These are phyloP conservation scores for Tupaia tana DNA, from an alignment of 2,113 vertebrate species.

Conservation along the genomic window DNA sequence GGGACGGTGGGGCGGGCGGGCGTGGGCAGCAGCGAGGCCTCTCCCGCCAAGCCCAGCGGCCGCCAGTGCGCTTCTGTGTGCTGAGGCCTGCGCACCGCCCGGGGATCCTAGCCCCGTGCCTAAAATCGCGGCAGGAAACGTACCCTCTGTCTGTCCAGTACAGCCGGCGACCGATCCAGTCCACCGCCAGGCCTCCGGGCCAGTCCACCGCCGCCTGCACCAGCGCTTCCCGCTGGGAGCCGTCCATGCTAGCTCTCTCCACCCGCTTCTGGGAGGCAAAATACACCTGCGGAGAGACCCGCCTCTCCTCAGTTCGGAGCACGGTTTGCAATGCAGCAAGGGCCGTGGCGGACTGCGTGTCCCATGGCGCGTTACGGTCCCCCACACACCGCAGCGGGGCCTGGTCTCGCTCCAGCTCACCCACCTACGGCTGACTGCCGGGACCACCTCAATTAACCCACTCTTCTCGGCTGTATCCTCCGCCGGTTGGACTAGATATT, in stretches of 20 bases:
- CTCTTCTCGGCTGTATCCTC: neutral
- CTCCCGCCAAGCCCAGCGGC: too few relatives aligned
- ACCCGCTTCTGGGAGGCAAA: slow-evolving; percentile 92
- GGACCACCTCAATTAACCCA: neutral
- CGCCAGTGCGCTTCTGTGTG: too few relatives aligned
- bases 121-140: slow-evolving; percentile 9
- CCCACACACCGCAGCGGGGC: too few relatives aligned
- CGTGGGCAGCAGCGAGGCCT: too few relatives aligned
- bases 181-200: slow-evolving; percentile 92
- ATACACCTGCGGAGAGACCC: slow-evolving; percentile 89
- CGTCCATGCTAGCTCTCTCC: slow-evolving; percentile 91
- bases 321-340: too few relatives aligned
- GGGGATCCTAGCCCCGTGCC: too few relatives aligned
- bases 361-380: too few relatives aligned
- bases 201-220: slow-evolving; percentile 85
- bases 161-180: slow-evolving; percentile 93
- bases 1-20: too few relatives aligned
- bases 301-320: too few relatives aligned
- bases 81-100: too few relatives aligned
- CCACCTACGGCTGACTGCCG: neutral
- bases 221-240: slow-evolving; percentile 88
- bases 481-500: neutral
- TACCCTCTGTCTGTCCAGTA: slow-evolving; percentile 96
- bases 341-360: too few relatives aligned
- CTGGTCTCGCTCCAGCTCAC: too few relatives aligned